A percentile compares a stretch with the other conserved stretches of the same genome.
Evolutionary conservation across 2,797 vertebrate genomes (phyloP).

Genomic region (Enoplosus armatus): DNA sequence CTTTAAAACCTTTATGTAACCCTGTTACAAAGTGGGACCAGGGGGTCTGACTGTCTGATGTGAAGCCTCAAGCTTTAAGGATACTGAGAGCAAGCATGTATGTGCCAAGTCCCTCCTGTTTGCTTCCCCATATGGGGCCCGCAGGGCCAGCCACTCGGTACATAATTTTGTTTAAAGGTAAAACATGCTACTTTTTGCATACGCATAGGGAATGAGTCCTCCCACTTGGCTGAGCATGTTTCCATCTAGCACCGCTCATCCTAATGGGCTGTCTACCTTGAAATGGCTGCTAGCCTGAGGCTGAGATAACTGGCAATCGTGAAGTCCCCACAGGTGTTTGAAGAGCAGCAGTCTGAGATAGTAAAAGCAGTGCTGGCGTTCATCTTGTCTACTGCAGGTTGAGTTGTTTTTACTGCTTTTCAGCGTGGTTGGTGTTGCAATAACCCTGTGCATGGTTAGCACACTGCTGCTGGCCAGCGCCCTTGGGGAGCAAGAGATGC

Average conservation of each 20-base stretch:
- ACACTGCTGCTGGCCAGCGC: conserved; percentile 13
- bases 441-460: neutral
- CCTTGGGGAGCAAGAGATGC: neutral
- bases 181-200: conserved; percentile 3
- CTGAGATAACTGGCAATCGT: neutral
- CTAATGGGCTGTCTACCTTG: neutral
- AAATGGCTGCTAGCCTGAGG: neutral
- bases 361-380: neutral
- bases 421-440: conserved; percentile 6
- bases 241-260: neutral
- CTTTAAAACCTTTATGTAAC: neutral
- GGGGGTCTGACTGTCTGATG: neutral
- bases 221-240: neutral
- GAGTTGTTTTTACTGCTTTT: neutral
- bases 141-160: neutral
- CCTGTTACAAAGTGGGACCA: neutral
- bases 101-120: neutral
- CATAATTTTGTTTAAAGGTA: neutral
- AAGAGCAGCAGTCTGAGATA: neutral
- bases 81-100: neutral
- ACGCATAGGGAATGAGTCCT: neutral
- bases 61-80: neutral
- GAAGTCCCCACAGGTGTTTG: neutral
- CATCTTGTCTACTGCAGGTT: neutral
- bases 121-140: neutral